Percentiles rank a stretch among this genome's conserved stretches.
These are phyloP conservation scores for Clarias batrachus DNA, from an alignment of 2,113 vertebrate species.

Conservation along the genomic window DNA sequence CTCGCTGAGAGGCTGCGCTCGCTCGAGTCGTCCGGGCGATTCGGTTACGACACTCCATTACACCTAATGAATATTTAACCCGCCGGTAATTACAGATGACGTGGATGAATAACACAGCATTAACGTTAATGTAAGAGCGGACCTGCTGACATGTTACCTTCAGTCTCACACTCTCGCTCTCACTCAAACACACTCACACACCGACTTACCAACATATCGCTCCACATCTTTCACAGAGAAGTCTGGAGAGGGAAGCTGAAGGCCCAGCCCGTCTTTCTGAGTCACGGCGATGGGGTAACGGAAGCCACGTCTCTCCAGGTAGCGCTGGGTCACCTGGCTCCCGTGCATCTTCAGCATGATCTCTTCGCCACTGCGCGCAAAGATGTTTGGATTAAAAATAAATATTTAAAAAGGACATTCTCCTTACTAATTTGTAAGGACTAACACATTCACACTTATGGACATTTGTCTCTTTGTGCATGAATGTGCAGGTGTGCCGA, in stretches of 20 bases:
- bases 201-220: constrained; percentile 89
- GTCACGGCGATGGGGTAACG: constrained; percentile 86
- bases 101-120: neutral
- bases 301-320: constrained; percentile 93
- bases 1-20: constrained; percentile 26
- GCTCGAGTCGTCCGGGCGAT: neutral
- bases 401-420: neutral
- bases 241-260: constrained; percentile 82
- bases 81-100: neutral
- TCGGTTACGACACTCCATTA: constrained; percentile 17
- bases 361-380: constrained; percentile 83
- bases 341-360: constrained; percentile 88
- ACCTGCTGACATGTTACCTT: neutral
- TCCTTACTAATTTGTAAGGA: neutral
- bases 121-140: neutral
- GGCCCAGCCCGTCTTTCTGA: constrained; percentile 89
- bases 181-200: constrained; percentile 8
- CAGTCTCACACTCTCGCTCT: neutral
- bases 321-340: constrained; percentile 86
- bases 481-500: no score
- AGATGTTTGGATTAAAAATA: no score
- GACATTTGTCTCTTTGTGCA: no score
- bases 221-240: constrained; percentile 94
- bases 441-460: no score
- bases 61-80: constrained; percentile 36